Evolutionary conservation across 1,140 invertebrate genomes (phyloP), one percentile per base, ranked within the genome.

Genomic region (Geopemphigus sp.): DNA sequence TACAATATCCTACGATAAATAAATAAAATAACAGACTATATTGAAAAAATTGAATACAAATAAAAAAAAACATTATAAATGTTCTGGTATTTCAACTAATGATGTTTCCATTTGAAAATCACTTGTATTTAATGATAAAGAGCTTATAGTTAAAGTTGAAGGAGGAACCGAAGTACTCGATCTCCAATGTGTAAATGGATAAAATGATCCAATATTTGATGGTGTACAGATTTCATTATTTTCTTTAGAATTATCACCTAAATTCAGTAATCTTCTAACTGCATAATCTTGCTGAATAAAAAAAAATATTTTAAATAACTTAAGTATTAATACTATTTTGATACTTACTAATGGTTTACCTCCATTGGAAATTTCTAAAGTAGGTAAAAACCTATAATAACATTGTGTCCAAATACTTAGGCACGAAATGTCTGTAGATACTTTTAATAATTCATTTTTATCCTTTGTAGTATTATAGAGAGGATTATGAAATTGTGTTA

Each of bases 391-490:
- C 3, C 95, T 90, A 82, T 94, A 91, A 86, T 95, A 97, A 86
- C 94, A 96, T 84, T 94, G 93, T 64, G 89, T 87, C 95, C 95
- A 97, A n/a, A 97, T 84, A 70, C 93, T 90, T 81, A 95, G 85
- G 82, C 85, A 86, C 10, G 89, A 85, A 59, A 93, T 86, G 24
- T 85, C 84, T 50, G 87, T 86, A 19, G 87, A 84, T 1, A 90
- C 82, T 29, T 80, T 72, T 12, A 86, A 73, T 26, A 50, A 47
- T 14, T 59, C 74, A 29, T 61, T n/a, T 61, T 80, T 45, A 72
- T 29, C 26, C 17, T 80, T 50, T 68, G 59, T 76, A 1, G 39
- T 68, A 45, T 82, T 39, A 83, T 89, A 93, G 2, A 95, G 84
- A 15, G 93, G 93, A 85, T 95, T 95, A 81, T 89, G 89, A 85